Percentiles rank a stretch among this genome's conserved stretches.
Conservation (phyloP, 2,888 invertebrate species). For the Cataglyphis cursor region DNA sequence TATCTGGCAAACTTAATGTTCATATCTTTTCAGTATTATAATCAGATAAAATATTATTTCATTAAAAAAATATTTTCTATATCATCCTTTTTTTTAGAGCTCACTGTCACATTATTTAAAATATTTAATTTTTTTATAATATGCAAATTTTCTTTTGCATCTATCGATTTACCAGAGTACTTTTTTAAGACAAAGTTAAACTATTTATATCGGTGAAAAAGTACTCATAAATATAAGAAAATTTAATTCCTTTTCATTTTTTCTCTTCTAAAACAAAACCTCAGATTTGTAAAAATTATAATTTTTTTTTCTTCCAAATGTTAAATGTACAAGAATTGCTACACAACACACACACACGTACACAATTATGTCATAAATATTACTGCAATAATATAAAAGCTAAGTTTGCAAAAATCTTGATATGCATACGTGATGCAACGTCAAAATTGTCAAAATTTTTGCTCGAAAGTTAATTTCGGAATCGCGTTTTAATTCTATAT, state of each 20-base stretch:
- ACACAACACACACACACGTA: not conserved
- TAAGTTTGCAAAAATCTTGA: not conserved
- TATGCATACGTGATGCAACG: not conserved
- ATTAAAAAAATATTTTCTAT: conserved; percentile 17
- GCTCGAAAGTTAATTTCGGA: not conserved
- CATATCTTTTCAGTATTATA: conserved; percentile 6
- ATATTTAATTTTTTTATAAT: conserved; percentile 6
- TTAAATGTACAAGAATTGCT: not conserved
- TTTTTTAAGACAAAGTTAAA: not conserved
- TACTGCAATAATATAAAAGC: not conserved
- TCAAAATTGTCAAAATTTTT: conserved; percentile 11
- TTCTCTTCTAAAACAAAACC: not conserved
- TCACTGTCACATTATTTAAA: conserved; percentile 1
- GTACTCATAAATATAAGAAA: not conserved
- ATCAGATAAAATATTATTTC: conserved; percentile 34
- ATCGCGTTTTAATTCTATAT: conserved; percentile 32
- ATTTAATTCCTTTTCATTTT: not conserved
- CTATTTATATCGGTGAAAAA: not conserved
- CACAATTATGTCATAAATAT: conserved; percentile 16
- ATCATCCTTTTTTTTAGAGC: conserved; percentile 18
- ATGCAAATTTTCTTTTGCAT: not conserved
- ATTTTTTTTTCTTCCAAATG: not conserved
- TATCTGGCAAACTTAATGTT: conserved; percentile 45
- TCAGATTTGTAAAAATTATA: not conserved
- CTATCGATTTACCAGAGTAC: not conserved